Conservation (phyloP, 2,888 invertebrate species). For the Phyllotreta cruciferae region DNA sequence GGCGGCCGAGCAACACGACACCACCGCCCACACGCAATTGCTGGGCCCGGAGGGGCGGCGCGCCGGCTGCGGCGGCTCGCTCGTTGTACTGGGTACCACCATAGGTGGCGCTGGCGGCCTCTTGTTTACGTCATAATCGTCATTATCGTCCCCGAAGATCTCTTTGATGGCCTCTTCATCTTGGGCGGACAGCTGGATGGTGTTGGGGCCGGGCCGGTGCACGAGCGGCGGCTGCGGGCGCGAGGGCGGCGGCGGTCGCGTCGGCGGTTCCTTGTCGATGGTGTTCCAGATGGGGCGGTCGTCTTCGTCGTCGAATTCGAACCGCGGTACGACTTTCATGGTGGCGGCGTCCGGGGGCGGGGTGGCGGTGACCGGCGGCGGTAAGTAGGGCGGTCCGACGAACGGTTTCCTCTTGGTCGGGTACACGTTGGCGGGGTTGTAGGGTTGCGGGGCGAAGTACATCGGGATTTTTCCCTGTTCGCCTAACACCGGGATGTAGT, state of each 20-base stretch:
- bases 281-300: constrained; percentile 52
- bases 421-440: constrained; percentile 46
- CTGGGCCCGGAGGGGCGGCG: constrained; percentile 40
- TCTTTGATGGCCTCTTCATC: constrained; percentile 17
- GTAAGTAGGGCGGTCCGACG: constrained; percentile 48
- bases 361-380: constrained; percentile 39
- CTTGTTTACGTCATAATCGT: too few species aligned
- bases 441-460: constrained; percentile 55
- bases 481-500: constrained; percentile 55
- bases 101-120: neutral
- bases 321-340: constrained; percentile 22
- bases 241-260: constrained; percentile 36
- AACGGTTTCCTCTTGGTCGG: constrained; percentile 47
- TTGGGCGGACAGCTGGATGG: constrained; percentile 26
- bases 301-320: constrained; percentile 43
- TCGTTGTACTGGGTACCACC: neutral
- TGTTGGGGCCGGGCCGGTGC: constrained; percentile 36
- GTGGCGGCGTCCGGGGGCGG: constrained; percentile 29
- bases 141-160: constrained; percentile 1
- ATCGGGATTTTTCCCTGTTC: constrained; percentile 49
- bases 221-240: constrained; percentile 43
- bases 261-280: constrained; percentile 15
- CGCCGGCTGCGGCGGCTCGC: neutral
- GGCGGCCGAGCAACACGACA: constrained; percentile 72
- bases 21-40: constrained; percentile 75